Evolutionary conservation across 2,888 invertebrate species (phyloP).

Genomic region (Hirudinaria manillensis): DNA sequence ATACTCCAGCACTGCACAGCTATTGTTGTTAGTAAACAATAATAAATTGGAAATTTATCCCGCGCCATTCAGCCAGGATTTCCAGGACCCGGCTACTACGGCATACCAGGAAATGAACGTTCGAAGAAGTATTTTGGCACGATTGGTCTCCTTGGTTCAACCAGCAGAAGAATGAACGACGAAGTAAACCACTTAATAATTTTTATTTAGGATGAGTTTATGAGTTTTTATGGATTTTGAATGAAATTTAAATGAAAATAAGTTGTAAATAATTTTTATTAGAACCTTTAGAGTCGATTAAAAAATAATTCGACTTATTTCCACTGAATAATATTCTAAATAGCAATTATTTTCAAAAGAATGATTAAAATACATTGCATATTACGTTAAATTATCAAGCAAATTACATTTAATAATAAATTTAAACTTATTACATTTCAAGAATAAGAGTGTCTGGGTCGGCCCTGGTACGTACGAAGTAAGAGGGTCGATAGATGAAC

Average conservation of each 20-base stretch:
- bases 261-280: no score
- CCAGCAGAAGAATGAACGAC: background rate
- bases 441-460: background rate
- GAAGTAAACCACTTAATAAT: background rate
- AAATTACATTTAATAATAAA: no score
- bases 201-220: background rate
- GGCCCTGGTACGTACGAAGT: constrained; percentile 17
- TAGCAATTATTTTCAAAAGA: no score
- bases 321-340: no score
- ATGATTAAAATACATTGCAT: no score
- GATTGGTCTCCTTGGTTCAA: background rate
- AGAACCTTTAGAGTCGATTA: no score
- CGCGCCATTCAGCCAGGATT: background rate
- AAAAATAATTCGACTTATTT: no score
- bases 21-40: background rate
- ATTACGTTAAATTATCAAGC: no score
- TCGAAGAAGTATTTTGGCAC: background rate
- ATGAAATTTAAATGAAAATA: no score
- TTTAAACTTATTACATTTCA: background rate
- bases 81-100: background rate
- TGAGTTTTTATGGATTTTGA: no score
- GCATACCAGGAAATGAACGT: background rate
- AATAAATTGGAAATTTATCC: background rate
- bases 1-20: no score
- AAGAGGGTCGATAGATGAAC: background rate